Evolutionary conservation across 2,888 invertebrate species (phyloP).

Genomic region (Archaeoteleia sp.): DNA sequence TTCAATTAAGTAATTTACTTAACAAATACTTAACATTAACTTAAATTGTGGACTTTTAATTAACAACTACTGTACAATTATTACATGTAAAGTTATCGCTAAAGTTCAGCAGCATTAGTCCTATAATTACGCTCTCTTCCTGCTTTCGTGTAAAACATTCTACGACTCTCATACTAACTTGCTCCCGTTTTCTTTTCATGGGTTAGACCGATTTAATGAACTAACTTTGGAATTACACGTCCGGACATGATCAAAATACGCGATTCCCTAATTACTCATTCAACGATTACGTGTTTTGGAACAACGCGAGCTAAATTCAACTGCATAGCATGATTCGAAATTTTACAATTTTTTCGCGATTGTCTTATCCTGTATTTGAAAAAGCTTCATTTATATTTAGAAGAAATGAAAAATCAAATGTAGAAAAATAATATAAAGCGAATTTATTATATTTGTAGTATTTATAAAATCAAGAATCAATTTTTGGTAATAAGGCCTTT

Average conservation of each 20-base stretch:
- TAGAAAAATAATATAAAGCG: no score
- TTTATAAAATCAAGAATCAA: no score
- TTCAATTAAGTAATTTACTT: no score
- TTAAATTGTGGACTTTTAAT: no score
- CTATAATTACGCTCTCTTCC: conserved; percentile 31
- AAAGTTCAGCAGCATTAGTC: not conserved
- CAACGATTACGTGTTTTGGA: conserved; percentile 30
- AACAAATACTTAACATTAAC: no score
- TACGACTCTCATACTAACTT: conserved; percentile 1
- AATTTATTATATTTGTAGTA: no score
- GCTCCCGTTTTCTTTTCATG: conserved; percentile 14
- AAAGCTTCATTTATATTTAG: no score
- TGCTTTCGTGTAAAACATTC: conserved; percentile 22
- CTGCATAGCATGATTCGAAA: conserved; percentile 7
- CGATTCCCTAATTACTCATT: conserved; percentile 35
- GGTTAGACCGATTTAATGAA: conserved; percentile 38
- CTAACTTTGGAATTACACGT: conserved; percentile 32
- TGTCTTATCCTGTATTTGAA: no score
- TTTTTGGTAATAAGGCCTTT: no score
- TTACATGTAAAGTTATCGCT: no score
- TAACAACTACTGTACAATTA: no score
- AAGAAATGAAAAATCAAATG: no score
- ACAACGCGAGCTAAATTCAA: conserved; percentile 18
- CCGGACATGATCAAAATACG: conserved; percentile 41
- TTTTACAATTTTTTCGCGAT: conserved; percentile 1